These are phyloP conservation scores for Lepidocyrtinus sp. DNA, from an alignment of 2,888 invertebrate genomes.

Conservation along the genomic window DNA sequence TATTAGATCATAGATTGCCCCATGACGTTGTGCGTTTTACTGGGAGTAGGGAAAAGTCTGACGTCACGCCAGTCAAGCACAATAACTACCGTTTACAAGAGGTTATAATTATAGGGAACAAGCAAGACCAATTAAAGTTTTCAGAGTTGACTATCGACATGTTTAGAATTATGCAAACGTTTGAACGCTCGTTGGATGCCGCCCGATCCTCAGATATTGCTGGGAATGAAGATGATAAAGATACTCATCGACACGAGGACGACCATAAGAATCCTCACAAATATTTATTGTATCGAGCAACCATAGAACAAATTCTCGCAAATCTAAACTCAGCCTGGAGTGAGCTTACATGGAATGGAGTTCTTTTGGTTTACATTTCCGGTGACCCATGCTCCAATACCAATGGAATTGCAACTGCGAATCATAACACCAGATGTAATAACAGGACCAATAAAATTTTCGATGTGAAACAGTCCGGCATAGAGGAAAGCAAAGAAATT, in stretches of 20 bases:
- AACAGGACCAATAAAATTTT: constrained; percentile 29
- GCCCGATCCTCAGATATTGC: not conserved
- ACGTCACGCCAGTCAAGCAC: constrained; percentile 36
- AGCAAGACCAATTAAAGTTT: constrained; percentile 95
- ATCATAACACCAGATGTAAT: constrained; percentile 23
- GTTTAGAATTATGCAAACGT: constrained; percentile 96
- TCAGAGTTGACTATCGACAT: constrained; percentile 98
- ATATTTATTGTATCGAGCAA: constrained; percentile 95
- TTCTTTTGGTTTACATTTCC: constrained; percentile 91
- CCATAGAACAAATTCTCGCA: constrained; percentile 92
- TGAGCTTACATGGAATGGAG: constrained; percentile 92
- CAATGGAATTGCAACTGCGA: constrained; percentile 48
- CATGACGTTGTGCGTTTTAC: not conserved
- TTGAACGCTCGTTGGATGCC: constrained; percentile 92
- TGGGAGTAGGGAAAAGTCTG: constrained; percentile 30
- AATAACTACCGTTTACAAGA: constrained; percentile 82
- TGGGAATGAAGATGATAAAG: constrained; percentile 30
- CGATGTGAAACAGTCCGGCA: constrained; percentile 26
- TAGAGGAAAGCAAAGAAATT: constrained; percentile 54
- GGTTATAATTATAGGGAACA: constrained; percentile 94
- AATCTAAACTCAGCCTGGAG: constrained; percentile 93
- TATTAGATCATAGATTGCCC: constrained; percentile 35
- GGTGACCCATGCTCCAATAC: constrained; percentile 78
- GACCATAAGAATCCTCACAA: constrained; percentile 87
- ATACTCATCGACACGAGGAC: not conserved